A percentile compares a stretch with the other conserved stretches of the same genome.
phyloP scores from a whole-genome alignment of 1,140 invertebrate species.

The Rhagoletis pomonella region DNA sequence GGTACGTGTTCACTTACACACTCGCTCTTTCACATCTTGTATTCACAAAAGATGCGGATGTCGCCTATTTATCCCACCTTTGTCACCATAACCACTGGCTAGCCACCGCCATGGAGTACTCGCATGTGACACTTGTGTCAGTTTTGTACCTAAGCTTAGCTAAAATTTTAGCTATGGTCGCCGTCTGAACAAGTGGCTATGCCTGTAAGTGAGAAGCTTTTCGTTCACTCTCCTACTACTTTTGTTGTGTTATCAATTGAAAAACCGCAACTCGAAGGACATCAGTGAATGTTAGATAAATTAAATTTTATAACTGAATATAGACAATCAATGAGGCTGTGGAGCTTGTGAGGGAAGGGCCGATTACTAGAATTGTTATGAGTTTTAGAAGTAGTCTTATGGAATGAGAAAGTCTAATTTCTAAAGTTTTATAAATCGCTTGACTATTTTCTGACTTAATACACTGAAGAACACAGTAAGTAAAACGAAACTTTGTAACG shows the following conservation, averaged over 20 bases:
- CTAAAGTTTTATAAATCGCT: not conserved
- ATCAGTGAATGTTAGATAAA: constrained; percentile 51
- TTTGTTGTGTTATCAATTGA: constrained; percentile 37
- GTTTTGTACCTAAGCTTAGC: not conserved
- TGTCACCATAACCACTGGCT: not conserved
- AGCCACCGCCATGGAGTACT: not conserved
- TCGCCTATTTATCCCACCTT: constrained; percentile 7
- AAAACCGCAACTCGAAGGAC: constrained; percentile 41
- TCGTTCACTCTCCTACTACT: not conserved
- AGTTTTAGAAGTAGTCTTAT: not conserved
- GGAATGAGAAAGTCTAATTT: not conserved
- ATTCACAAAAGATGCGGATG: not conserved
- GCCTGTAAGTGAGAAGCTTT: not conserved
- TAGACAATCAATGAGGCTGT: constrained; percentile 3
- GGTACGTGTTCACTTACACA: constrained; percentile 14
- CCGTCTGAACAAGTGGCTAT: too few relatives aligned
- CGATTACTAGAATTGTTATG: not conserved
- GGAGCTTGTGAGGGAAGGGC: not conserved
- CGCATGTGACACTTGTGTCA: constrained; percentile 18
- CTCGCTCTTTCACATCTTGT: not conserved
- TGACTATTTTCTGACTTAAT: too few relatives aligned
- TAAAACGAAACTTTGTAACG: too few relatives aligned
- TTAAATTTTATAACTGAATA: constrained; percentile 53
- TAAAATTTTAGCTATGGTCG: too few relatives aligned
- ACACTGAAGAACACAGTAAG: too few relatives aligned